Conservation (phyloP, 2,888 invertebrate genomes). For the Anthoptus insignis region DNA sequence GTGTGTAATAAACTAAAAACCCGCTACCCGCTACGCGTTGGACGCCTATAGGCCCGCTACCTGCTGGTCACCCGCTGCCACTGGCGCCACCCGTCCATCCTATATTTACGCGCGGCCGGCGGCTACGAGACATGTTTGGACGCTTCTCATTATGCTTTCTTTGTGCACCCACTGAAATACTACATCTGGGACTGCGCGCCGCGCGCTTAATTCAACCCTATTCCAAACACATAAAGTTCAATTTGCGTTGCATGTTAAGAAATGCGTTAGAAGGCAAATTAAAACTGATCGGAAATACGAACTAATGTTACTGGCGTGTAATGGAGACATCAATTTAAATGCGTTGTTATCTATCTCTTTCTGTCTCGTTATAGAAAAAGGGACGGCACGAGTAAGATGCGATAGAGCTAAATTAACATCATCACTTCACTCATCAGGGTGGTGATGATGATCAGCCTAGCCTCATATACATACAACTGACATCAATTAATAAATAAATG, state of each 20-base stretch:
- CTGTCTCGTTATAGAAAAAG: not conserved
- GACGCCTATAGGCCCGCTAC: too few species aligned
- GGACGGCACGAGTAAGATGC: not conserved
- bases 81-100: slow-evolving; percentile 3
- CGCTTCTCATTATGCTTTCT: slow-evolving; percentile 28
- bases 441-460: too few species aligned
- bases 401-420: too few species aligned
- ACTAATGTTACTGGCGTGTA: slow-evolving; percentile 1
- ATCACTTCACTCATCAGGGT: too few species aligned
- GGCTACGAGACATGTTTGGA: slow-evolving; percentile 51
- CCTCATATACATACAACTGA: too few species aligned
- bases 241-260: not conserved
- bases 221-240: not conserved
- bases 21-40: too few species aligned
- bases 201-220: not conserved
- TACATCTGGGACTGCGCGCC: not conserved
- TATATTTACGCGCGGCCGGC: slow-evolving; percentile 39
- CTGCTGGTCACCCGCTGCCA: too few species aligned
- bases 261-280: slow-evolving; percentile 6
- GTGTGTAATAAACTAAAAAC: too few species aligned
- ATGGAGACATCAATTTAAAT: slow-evolving; percentile 5
- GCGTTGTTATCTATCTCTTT: not conserved
- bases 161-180: slow-evolving; percentile 25
- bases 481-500: too few species aligned
- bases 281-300: slow-evolving; percentile 4